Base-by-base conservation (phyloP, 2,888 invertebrate genomes). In the Ferdinandea cuprea region DNA sequence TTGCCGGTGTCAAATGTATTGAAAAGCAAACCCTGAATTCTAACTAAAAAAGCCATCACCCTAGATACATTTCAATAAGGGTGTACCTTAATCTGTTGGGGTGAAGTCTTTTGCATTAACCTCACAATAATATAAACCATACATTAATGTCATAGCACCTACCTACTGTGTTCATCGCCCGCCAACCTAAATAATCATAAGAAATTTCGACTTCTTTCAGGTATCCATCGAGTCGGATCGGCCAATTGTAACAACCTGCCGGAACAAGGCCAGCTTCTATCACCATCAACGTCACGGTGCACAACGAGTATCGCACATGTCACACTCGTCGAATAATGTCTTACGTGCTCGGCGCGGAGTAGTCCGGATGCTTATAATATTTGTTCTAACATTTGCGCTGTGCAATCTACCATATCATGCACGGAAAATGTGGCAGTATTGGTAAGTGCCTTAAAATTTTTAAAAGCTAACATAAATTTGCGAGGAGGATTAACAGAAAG, bases 331-430 rank as follows among this genome's bases (percentile, higher is more conserved):
- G 58, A 94, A 94, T 86, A 95, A 95, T 89, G 95, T 96, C 9
- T 90, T 97, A 79, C 93, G 94, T 61, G 96, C 96, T 25, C 93
- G 97, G 17, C 93, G 96, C 32, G 95, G 96, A 54, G 97, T 98
- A 56, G 96, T 98, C 86, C 94, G 96, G 84, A 96, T 98, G 94
- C 93, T 98, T 86, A 95, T 98, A 83, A 95, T 96, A 28, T 96
- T 98, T 54, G 97, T 98, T 56, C 92, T 96, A 85, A 95, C 96
- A 63, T 98, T 98, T 91, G 97, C 97, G 13, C 89, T 97, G 37
- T 97, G 97, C 91, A 97, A 97, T 90, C 92, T 98, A 81, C 98
- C 98, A 0, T 96, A 96, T 91, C 97, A 98, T 91, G 95, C 95
- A 0, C 93, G 97, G 37, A 96, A 96, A 89, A 94, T 96, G 93